Base-by-base conservation (phyloP, 1,140 invertebrate genomes). In the Reticulitermes speratus region DNA sequence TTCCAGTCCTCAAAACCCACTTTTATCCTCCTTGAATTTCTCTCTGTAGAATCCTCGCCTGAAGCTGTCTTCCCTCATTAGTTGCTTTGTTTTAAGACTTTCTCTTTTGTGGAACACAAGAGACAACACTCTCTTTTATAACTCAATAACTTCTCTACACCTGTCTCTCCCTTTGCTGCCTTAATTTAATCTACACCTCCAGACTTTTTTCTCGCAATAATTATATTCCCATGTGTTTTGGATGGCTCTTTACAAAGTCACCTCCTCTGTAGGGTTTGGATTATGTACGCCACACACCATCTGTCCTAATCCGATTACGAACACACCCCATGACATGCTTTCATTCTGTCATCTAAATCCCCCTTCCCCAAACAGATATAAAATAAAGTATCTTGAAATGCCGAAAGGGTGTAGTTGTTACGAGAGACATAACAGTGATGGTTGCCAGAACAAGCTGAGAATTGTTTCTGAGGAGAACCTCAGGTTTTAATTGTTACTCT, bases 91-190 rank as follows among this genome's bases (percentile, higher is more conserved):
- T 75, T 75, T 25, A 75, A 30, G 65, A 75, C 65, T 8, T 30
- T 30, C 59, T 75, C 52, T 21, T 75, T 30, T 75, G 0, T 75
- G n/a, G 7, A 75, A 75, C 65, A 75, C 65, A 75, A 30, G 65
- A 25, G 65, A 75, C 65, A 75, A 75, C 65, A 75, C 65, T 75
- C 65, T 2, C 25, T 75, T 75, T 75, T 30, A n/a, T 75, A 75
- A 75, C 65, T 75, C n/a, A 75, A 75, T 75, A 75, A 75, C 65
- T 30, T 75, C 65, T 75, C n/a, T 6, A n/a, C 65, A 75, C 65
- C 65, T 75, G 65, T 30, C n/a, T 30, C n/a, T 75, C n/a, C 11
- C 25, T 30, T 25, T 14, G 14, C 25, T 12, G n/a, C n/a, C 7
- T 75, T 75, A 75, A 75, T 16, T 75, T 75, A n/a, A 75, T 75